These are phyloP conservation scores for Onychostruthus taczanowskii DNA, from an alignment of 2,113 vertebrate species.

Conservation along the genomic window DNA sequence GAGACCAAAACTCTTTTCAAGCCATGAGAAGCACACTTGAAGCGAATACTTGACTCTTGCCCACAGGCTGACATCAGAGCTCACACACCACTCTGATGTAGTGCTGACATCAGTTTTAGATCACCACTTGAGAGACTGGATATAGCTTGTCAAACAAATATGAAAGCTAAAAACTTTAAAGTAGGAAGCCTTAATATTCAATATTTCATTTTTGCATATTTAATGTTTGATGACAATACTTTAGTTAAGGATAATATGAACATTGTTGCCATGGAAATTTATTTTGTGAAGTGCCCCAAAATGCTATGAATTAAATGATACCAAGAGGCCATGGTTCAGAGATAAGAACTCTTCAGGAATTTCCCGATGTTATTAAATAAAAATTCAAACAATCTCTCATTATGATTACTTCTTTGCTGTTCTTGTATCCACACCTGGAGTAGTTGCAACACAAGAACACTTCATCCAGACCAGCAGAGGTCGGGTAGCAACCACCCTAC, in stretches of 20 bases:
- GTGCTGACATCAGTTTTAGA: not conserved
- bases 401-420: not conserved
- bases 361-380: not conserved
- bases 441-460: not conserved
- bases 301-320: not conserved
- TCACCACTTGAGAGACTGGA: not conserved
- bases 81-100: not conserved
- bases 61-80: not conserved
- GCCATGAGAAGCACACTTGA: not conserved
- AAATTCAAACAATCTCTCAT: not conserved
- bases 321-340: not conserved
- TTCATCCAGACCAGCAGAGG: not conserved
- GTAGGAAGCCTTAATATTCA: not conserved
- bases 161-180: not conserved
- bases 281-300: not conserved
- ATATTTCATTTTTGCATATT: not conserved
- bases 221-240: not conserved
- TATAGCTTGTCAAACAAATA: not conserved
- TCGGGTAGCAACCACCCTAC: not conserved
- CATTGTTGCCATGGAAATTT: not conserved
- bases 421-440: not conserved
- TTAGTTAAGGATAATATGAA: not conserved
- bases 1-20: not conserved
- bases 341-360: not conserved
- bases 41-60: not conserved